A percentile compares a stretch with the other conserved stretches of the same genome.
These are phyloP conservation scores for Campaea margaritaria DNA, from an alignment of 2,888 invertebrate species.

Conservation along the genomic window DNA sequence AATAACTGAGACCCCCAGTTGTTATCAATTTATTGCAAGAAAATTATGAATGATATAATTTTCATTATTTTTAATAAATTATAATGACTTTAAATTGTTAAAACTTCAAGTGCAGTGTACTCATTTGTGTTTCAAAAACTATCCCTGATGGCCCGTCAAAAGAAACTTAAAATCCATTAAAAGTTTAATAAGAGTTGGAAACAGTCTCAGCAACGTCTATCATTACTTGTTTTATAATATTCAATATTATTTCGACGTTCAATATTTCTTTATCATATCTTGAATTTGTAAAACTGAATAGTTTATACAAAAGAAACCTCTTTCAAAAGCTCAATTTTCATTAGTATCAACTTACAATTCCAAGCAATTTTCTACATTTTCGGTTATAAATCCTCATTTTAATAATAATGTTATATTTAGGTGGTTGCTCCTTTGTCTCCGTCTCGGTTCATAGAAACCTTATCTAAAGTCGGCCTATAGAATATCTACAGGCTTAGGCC, in stretches of 20 bases:
- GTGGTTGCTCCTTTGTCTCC: no score
- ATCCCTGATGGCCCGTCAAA: constrained; percentile 5
- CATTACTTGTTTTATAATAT: not conserved
- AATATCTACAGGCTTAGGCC: constrained; percentile 15
- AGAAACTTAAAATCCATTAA: constrained; percentile 7
- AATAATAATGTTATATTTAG: not conserved
- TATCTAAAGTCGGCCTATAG: constrained; percentile 30
- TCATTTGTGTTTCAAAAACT: constrained; percentile 13
- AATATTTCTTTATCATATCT: not conserved
- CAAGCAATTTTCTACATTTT: no score
- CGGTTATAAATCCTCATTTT: not conserved
- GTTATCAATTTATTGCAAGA: not conserved
- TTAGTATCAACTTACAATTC: no score
- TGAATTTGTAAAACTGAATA: no score
- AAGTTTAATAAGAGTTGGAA: constrained; percentile 8
- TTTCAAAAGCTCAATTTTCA: no score
- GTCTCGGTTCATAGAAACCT: constrained; percentile 7
- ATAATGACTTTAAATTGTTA: not conserved
- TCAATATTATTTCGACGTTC: not conserved
- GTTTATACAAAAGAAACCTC: no score
- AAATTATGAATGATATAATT: not conserved
- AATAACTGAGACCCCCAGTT: no score
- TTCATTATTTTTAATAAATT: not conserved
- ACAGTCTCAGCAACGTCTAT: constrained; percentile 1
- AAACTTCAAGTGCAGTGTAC: constrained; percentile 1